These are phyloP conservation scores for Oreochromis grahami DNA, from an alignment of 2,797 vertebrate species.

Conservation along the genomic window DNA sequence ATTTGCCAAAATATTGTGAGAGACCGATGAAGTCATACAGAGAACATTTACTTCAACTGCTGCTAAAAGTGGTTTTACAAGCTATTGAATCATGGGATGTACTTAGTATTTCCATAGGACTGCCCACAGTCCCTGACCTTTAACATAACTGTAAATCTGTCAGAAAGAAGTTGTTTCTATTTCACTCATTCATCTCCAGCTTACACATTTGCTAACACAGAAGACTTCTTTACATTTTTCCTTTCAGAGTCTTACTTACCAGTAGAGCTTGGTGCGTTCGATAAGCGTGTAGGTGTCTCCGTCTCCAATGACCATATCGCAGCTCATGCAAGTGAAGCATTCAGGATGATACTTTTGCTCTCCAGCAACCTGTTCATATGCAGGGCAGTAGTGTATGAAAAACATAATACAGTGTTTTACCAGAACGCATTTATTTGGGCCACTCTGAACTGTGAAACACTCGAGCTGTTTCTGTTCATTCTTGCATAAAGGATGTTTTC, in stretches of 20 bases:
- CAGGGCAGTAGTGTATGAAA: neutral
- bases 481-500: constrained; percentile 41
- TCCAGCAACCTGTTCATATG: constrained; percentile 83
- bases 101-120: neutral
- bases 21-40: neutral
- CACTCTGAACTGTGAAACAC: neutral
- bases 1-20: neutral
- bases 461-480: constrained; percentile 4
- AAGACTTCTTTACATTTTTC: neutral
- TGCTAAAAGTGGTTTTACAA: neutral
- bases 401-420: neutral
- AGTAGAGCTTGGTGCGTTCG: constrained; percentile 89
- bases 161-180: neutral
- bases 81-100: neutral
- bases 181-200: neutral
- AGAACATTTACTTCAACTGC: neutral
- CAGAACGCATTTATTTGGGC: neutral
- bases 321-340: constrained; percentile 90
- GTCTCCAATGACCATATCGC: constrained; percentile 87
- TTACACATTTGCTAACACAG: neutral
- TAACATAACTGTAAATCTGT: neutral
- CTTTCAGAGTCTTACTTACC: constrained; percentile 34
- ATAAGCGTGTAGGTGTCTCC: constrained; percentile 91
- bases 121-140: neutral
- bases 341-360: constrained; percentile 96